Evolutionary conservation across 2,888 invertebrate genomes (phyloP).

Genomic region (Pachycephus smyrnensis): DNA sequence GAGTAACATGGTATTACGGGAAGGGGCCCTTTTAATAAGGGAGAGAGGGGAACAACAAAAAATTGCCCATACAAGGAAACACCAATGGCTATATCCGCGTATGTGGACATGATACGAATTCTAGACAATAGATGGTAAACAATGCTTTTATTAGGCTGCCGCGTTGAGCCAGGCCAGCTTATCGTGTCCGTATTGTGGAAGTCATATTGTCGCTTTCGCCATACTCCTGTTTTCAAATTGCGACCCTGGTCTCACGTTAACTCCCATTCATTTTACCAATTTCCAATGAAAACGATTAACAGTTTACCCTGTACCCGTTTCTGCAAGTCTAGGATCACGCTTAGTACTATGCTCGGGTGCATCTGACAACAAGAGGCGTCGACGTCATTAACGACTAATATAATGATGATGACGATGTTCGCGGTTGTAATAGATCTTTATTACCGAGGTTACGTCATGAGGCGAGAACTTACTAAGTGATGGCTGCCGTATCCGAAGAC

Average conservation of each 20-base stretch:
- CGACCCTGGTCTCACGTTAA: background rate
- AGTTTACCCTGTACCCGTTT: background rate
- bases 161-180: background rate
- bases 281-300: background rate
- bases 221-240: background rate
- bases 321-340: background rate
- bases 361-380: background rate
- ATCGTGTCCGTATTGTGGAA: background rate
- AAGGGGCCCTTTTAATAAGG: background rate
- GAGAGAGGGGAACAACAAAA: background rate
- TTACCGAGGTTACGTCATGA: slow-evolving; percentile 17
- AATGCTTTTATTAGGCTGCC: background rate
- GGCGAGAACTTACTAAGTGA: slow-evolving; percentile 39
- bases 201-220: background rate
- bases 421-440: slow-evolving; percentile 9
- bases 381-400: slow-evolving; percentile 6
- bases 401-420: background rate
- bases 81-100: background rate
- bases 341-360: background rate
- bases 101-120: background rate
- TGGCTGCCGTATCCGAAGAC: slow-evolving; percentile 19
- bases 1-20: background rate
- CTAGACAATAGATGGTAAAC: background rate
- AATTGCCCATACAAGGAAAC: background rate
- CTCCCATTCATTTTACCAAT: background rate